A percentile compares a stretch with the other conserved stretches of the same genome.
Conservation (phyloP, 2,113 vertebrate genomes). For the Arizona elegans region DNA sequence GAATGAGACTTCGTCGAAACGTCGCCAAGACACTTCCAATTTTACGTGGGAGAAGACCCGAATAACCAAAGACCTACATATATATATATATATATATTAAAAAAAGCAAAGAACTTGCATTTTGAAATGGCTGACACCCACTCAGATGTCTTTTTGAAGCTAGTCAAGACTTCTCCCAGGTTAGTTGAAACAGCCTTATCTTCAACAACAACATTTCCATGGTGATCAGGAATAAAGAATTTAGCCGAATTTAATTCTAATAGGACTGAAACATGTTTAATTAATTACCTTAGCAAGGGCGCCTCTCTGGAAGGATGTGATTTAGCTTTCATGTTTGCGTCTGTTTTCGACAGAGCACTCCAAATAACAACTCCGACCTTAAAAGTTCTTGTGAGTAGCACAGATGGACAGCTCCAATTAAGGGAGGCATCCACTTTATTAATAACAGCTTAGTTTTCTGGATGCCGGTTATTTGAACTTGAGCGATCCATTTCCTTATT, state of each 20-base stretch:
- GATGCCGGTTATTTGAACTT: conserved; percentile 24
- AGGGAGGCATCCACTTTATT: conserved; percentile 44
- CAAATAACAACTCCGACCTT: background rate
- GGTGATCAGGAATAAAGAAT: background rate
- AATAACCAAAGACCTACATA: no score
- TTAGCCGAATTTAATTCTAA: background rate
- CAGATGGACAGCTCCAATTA: conserved; percentile 48
- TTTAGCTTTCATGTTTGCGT: conserved; percentile 33
- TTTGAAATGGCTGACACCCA: background rate
- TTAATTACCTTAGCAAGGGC: conserved; percentile 6
- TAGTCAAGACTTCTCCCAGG: background rate
- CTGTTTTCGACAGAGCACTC: conserved; percentile 44
- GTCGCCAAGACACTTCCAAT: no score
- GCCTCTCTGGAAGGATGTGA: background rate
- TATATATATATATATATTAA: no score
- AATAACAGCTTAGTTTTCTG: conserved; percentile 41
- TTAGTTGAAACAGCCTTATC: background rate
- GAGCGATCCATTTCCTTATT: conserved; percentile 13
- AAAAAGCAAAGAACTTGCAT: background rate
- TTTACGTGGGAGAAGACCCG: no score
- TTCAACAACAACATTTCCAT: background rate
- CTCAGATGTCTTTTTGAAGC: background rate
- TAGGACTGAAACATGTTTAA: conserved; percentile 9
- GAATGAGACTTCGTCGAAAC: no score
- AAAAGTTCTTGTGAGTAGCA: conserved; percentile 49